Evolutionary conservation across 2,113 vertebrate genomes (phyloP).

Genomic region (Pluvianellus socialis): DNA sequence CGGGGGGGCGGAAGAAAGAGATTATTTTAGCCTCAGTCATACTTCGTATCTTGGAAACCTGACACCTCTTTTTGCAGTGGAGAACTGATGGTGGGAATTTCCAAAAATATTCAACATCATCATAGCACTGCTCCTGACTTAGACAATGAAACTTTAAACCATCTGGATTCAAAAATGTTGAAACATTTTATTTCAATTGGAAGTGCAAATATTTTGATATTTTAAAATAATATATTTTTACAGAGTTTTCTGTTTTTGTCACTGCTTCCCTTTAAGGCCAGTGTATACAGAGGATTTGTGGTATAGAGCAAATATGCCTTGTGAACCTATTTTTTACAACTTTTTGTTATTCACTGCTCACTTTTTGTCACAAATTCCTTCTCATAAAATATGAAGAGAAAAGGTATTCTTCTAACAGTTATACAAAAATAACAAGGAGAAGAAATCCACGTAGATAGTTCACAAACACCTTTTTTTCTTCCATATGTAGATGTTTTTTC

Average conservation of each 20-base stretch:
- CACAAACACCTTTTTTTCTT: neutral
- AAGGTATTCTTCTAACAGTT: neutral
- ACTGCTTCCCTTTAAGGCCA: neutral
- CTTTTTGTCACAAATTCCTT: neutral
- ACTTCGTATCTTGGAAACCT: neutral
- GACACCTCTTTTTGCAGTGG: neutral
- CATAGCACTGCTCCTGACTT: neutral
- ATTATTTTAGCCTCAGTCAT: neutral
- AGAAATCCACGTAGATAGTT: neutral
- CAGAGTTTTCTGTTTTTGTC: neutral
- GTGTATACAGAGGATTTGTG: neutral
- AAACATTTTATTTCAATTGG: neutral
- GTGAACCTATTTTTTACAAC: neutral
- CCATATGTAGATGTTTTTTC: neutral
- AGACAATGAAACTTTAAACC: neutral
- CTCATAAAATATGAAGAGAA: neutral
- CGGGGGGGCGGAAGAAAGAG: neutral
- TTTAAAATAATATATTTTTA: neutral
- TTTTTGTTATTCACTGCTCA: neutral
- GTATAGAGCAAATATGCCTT: neutral
- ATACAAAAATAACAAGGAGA: neutral
- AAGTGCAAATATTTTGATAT: neutral
- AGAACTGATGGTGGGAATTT: neutral
- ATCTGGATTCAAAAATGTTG: neutral
- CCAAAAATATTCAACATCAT: neutral